Evolutionary conservation across 2,113 vertebrate species (phyloP).

Genomic region (Pleuronectes platessa): DNA sequence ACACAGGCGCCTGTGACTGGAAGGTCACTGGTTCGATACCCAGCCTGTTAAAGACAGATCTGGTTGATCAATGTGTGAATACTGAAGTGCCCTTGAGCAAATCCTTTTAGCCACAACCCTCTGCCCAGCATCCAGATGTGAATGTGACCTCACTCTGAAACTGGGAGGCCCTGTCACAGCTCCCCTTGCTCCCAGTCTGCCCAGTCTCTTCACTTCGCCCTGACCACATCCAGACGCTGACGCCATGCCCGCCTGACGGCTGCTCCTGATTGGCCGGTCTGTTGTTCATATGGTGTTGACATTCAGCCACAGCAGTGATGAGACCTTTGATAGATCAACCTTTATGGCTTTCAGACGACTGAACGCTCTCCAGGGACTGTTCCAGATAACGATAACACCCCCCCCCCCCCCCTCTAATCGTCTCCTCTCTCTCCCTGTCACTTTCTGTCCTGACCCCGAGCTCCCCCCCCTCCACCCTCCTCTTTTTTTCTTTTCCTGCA

Average conservation of each 20-base stretch:
- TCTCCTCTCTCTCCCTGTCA: background rate
- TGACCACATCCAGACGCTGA: constrained; percentile 52
- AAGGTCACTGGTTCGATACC: no score
- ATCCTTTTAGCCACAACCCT: no score
- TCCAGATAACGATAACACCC: background rate
- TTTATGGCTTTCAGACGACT: background rate
- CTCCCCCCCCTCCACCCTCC: background rate
- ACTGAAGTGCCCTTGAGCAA: no score
- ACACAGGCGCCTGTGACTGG: no score
- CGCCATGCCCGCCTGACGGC: constrained; percentile 42
- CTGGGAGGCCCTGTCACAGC: no score
- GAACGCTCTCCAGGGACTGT: background rate
- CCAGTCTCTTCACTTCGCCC: constrained; percentile 40
- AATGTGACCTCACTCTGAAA: no score
- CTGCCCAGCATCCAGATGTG: no score
- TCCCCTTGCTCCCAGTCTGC: constrained; percentile 12
- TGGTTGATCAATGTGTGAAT: no score
- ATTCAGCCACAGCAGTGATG: constrained; percentile 15
- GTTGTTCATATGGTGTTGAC: constrained; percentile 22
- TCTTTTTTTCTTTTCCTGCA: background rate
- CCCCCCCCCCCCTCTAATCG: background rate
- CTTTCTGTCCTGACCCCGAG: background rate
- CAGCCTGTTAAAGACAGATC: no score
- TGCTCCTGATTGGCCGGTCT: constrained; percentile 43
- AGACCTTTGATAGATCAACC: constrained; percentile 3